Evolutionary conservation across 2,113 vertebrate genomes (phyloP).

Genomic region (Calidris pygmaea): DNA sequence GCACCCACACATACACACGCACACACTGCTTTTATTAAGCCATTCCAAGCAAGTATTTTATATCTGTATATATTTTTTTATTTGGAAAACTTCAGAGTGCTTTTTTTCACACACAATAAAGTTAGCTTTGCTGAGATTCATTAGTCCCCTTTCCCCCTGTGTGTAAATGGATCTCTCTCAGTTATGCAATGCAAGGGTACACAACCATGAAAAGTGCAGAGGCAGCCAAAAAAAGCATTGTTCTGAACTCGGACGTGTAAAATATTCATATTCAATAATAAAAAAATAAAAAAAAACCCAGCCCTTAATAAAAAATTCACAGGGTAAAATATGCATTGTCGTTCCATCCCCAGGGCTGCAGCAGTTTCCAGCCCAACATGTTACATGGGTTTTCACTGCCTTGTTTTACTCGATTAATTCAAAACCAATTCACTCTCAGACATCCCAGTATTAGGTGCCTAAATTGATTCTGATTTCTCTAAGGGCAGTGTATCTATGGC

Average conservation of each 20-base stretch:
- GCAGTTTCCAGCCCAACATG: not conserved
- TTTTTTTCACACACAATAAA: constrained; percentile 55
- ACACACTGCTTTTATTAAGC: constrained; percentile 16
- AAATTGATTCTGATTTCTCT: constrained; percentile 7
- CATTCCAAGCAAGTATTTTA: not conserved
- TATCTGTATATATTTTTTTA: not conserved
- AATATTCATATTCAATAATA: constrained; percentile 60
- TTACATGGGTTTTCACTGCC: not conserved
- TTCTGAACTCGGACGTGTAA: constrained; percentile 64
- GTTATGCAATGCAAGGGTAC: constrained; percentile 70
- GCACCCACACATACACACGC: not conserved
- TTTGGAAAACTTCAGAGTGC: constrained; percentile 63
- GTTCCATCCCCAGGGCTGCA: constrained; percentile 18
- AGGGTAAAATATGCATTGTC: constrained; percentile 11
- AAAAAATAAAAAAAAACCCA: not conserved
- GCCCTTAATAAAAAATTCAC: constrained; percentile 56
- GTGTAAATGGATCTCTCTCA: constrained; percentile 73
- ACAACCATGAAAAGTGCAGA: constrained; percentile 60
- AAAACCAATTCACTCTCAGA: constrained; percentile 23
- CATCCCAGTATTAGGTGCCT: not conserved
- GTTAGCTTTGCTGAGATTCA: constrained; percentile 58
- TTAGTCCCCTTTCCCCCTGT: constrained; percentile 58
- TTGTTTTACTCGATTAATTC: constrained; percentile 37
- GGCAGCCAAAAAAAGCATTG: constrained; percentile 76
- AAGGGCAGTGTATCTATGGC: not conserved